These are phyloP conservation scores for Maconellicoccus hirsutus DNA, from an alignment of 1,140 invertebrate genomes.

Conservation along the genomic window DNA sequence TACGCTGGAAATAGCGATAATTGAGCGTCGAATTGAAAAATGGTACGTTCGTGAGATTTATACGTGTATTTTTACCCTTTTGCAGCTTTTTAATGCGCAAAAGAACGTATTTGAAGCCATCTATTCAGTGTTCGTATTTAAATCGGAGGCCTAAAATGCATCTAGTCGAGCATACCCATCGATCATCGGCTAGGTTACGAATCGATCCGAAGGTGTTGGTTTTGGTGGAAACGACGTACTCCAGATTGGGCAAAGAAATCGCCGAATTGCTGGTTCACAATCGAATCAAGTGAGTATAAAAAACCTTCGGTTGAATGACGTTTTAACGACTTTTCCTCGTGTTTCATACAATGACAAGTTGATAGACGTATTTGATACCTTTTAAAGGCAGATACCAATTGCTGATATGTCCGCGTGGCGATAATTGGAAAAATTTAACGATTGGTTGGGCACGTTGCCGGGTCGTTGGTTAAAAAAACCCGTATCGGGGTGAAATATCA, in stretches of 20 bases:
- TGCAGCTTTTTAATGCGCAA: conserved; percentile 26
- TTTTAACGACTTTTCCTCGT: no score
- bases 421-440: no score
- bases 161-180: conserved; percentile 58
- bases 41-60: not conserved
- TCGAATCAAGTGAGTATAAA: conserved; percentile 69
- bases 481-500: no score
- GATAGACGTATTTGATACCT: no score
- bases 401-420: no score
- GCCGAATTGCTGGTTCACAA: conserved; percentile 85
- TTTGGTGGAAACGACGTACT: conserved; percentile 90
- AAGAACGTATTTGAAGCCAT: conserved; percentile 53
- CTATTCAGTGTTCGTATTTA: conserved; percentile 63
- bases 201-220: conserved; percentile 87
- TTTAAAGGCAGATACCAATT: no score
- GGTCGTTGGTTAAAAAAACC: no score
- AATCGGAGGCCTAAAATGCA: conserved; percentile 45
- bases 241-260: conserved; percentile 78
- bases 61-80: not conserved
- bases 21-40: not conserved
- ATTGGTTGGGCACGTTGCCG: no score
- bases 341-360: no score
- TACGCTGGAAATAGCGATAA: not conserved
- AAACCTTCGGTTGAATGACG: not conserved
- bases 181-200: conserved; percentile 62